phyloP scores from a whole-genome alignment of 2,888 invertebrate species.

The Metacarcinus magister region DNA sequence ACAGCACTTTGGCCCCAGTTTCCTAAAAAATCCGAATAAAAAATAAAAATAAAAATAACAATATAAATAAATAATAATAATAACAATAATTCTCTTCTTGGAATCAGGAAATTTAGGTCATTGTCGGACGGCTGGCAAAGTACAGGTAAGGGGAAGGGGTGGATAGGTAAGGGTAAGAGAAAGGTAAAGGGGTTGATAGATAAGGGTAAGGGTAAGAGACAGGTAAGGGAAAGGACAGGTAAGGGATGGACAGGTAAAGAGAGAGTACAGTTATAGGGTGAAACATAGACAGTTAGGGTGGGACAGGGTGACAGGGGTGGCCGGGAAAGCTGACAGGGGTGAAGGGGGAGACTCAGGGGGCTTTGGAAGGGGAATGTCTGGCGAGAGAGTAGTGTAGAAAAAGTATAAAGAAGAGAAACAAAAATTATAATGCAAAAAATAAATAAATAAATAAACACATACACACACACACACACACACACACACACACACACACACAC shows the following conservation, averaged over 20 bases:
- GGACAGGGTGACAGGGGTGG: not conserved
- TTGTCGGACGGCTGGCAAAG: not conserved
- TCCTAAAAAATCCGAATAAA: no score
- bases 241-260: not conserved
- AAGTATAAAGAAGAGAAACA: no score
- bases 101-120: no score
- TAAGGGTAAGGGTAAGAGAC: not conserved
- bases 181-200: not conserved
- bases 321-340: not conserved
- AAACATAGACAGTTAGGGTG: not conserved
- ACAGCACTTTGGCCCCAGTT: no score
- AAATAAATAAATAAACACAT: no score
- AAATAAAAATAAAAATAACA: no score
- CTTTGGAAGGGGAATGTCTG: no score
- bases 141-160: not conserved
- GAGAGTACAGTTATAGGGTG: not conserved
- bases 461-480: not conserved
- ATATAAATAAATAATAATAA: no score
- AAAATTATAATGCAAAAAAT: no score
- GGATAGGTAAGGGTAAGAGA: not conserved
- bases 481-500: constrained; percentile 64
- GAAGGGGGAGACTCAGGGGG: no score
- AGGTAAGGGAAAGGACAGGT: not conserved
- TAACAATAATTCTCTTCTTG: no score
- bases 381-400: no score